phyloP scores from a whole-genome alignment of 2,797 vertebrate genomes.

The Garrulus glandarius region DNA sequence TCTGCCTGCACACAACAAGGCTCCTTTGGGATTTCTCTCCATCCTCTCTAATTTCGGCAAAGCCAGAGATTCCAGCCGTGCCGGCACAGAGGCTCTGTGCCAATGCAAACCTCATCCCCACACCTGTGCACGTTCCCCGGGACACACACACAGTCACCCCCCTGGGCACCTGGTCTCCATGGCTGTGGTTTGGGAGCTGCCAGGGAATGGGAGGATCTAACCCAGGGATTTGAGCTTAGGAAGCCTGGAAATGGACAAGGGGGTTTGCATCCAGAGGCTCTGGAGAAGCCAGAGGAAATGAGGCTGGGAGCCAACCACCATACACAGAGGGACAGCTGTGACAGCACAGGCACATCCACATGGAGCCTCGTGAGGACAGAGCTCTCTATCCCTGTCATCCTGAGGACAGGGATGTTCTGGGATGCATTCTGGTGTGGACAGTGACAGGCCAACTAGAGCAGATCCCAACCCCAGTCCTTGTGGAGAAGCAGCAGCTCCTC shows the following conservation, averaged over 20 bases:
- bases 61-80: neutral
- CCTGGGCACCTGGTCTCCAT: neutral
- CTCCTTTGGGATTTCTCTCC: neutral
- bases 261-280: neutral
- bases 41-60: neutral
- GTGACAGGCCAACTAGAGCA: neutral
- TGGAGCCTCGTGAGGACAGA: rapidly evolving
- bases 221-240: neutral
- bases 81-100: neutral
- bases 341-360: neutral
- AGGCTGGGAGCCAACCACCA: neutral
- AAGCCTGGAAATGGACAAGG: neutral
- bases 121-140: rapidly evolving
- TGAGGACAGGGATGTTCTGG: neutral
- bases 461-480: rapidly evolving
- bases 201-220: neutral
- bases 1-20: neutral
- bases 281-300: neutral
- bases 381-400: neutral
- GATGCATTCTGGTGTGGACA: neutral
- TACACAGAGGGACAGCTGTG: neutral
- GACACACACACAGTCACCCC: neutral
- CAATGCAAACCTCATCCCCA: neutral
- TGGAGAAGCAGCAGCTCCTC: neutral
- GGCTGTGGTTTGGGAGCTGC: constrained; percentile 23